Base-by-base conservation (phyloP, 2,113 vertebrate species). In the Pseudolaguvia tuberculata region DNA sequence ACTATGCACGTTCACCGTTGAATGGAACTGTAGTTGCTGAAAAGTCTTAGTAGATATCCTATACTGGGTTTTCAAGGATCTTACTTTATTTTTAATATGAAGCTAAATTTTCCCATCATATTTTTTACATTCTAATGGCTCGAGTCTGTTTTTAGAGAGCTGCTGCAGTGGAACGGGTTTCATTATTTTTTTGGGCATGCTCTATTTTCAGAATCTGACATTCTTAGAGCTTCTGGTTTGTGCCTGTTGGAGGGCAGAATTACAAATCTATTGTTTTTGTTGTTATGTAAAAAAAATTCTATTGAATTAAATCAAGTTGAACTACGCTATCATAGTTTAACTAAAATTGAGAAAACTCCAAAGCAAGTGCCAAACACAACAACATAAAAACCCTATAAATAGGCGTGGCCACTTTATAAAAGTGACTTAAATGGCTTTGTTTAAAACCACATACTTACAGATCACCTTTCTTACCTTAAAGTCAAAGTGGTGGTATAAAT, bases 131-230 rank as follows among this genome's bases (percentile, higher is more conserved):
- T 18, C 18, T 20, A 18, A 50, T 67, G 15, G 14, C 23, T 2
- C 12, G 27, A n/a, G 62, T 25, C 62, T 45, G 29, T 14, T 35
- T 21, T 65, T 65, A 27, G 7, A 27, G 63, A 25, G 63, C 23
- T 25, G 63, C 23, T 48, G 15, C 12, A 5, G 20, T 7, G 20
- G 18, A 66, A 25, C n/a, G 48, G 42, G 1, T 14, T 66, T 47
- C 45, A 63, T 27, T 27, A 14, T 18, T 67, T 50, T 42, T 67
- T 17, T 48, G 21, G 48, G 21, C 5, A 11, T 23, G 35, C 23
- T 66, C 21, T 67, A 48, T 67, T 67, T 67, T 27, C 8, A 67
- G 21, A 65, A 45, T 65, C 39, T 62, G 59, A 21, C 47, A 47
- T 65, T 47, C 10, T 20, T 14, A 61, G 31, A 18, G 31, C 29